Evolutionary conservation across 2,888 invertebrate genomes (phyloP).

Genomic region (Macaria notata): DNA sequence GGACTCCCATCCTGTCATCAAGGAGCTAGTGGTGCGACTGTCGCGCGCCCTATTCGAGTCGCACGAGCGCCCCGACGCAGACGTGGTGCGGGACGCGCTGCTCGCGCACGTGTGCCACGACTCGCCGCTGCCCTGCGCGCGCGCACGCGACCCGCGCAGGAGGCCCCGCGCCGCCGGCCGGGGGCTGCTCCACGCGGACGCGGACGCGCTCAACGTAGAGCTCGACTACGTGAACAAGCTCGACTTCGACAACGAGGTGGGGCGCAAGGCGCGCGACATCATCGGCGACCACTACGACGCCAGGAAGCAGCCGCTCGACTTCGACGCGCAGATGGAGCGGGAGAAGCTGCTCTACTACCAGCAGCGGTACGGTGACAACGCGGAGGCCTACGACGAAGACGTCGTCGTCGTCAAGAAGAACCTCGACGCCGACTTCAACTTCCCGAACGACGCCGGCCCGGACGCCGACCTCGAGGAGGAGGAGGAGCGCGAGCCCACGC

Average conservation of each 20-base stretch:
- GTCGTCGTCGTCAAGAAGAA: slow-evolving; percentile 77
- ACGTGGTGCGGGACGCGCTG: slow-evolving; percentile 89
- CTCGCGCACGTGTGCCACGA: slow-evolving; percentile 94
- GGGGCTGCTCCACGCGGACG: slow-evolving; percentile 63
- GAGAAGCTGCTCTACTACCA: slow-evolving; percentile 76
- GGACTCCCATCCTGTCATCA: slow-evolving; percentile 88
- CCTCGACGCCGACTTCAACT: slow-evolving; percentile 77
- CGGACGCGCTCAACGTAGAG: slow-evolving; percentile 70
- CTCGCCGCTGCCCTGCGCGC: slow-evolving; percentile 88
- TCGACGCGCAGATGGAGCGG: slow-evolving; percentile 78
- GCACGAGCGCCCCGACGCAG: slow-evolving; percentile 85
- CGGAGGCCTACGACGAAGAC: slow-evolving; percentile 73
- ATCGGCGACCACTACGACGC: slow-evolving; percentile 67
- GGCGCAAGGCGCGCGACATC: slow-evolving; percentile 70
- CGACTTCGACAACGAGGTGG: slow-evolving; percentile 72
- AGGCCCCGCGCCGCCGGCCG: slow-evolving; percentile 40
- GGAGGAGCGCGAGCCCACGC: slow-evolving; percentile 68
- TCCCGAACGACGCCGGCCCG: slow-evolving; percentile 71
- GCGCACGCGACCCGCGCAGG: slow-evolving; percentile 43
- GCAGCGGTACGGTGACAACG: slow-evolving; percentile 70
- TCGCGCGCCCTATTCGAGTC: slow-evolving; percentile 86
- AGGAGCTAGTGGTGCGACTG: slow-evolving; percentile 85
- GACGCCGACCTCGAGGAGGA: slow-evolving; percentile 75
- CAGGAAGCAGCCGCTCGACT: slow-evolving; percentile 66
- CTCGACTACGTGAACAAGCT: slow-evolving; percentile 71